phyloP scores from a whole-genome alignment of 2,113 vertebrate genomes.

The Campylomormyrus tamandua region DNA sequence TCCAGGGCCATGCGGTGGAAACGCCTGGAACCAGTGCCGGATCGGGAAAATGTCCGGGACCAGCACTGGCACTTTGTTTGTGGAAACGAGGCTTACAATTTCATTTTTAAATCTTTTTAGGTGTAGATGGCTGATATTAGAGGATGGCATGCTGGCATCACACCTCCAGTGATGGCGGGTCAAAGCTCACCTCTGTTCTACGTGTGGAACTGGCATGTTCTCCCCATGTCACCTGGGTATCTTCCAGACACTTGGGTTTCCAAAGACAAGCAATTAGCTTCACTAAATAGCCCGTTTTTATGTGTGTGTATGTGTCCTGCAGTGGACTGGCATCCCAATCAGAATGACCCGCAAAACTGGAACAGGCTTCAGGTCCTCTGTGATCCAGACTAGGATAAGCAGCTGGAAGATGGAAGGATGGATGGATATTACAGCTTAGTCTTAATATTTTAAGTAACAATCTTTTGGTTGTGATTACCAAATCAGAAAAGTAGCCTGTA shows the following conservation, averaged over 20 bases:
- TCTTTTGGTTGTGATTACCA: not conserved
- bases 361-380: not conserved
- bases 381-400: not conserved
- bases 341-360: not conserved
- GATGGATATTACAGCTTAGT: not conserved
- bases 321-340: not conserved
- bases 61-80: too few species aligned
- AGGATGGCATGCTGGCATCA: not conserved
- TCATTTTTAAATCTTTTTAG: not conserved
- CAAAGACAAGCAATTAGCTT: not conserved
- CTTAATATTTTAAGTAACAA: not conserved
- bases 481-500: not conserved
- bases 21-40: too few species aligned
- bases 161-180: not conserved
- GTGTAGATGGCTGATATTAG: not conserved
- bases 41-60: too few species aligned
- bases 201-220: not conserved
- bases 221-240: not conserved
- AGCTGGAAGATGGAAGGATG: not conserved
- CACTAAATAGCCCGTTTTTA: not conserved
- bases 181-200: not conserved
- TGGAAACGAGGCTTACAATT: too few species aligned
- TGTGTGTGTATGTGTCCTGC: not conserved
- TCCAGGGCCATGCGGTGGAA: too few species aligned
- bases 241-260: not conserved